phyloP scores from a whole-genome alignment of 2,888 invertebrate species.

The Orthosia cruda region DNA sequence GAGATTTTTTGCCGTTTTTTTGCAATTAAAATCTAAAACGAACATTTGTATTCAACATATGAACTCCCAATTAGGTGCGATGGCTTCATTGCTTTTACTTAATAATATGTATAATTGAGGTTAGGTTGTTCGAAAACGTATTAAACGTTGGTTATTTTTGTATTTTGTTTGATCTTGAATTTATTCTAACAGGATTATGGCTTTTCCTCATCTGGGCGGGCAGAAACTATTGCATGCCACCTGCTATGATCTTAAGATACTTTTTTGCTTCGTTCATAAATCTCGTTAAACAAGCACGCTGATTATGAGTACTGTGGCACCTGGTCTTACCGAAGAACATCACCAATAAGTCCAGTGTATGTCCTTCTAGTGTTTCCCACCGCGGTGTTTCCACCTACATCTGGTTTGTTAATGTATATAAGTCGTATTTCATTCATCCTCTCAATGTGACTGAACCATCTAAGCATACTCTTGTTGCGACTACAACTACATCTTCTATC shows the following conservation, averaged over 20 bases:
- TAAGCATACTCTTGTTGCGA: no score
- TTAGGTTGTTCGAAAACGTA: constrained; percentile 6
- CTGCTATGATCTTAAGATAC: neutral
- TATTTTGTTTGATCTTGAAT: constrained; percentile 21
- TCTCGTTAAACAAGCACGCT: neutral
- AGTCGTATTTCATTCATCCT: no score
- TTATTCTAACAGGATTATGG: neutral
- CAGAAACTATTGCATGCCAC: neutral
- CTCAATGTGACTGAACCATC: no score
- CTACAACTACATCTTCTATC: no score
- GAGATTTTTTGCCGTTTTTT: no score
- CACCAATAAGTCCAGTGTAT: neutral
- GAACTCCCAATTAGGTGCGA: constrained; percentile 41
- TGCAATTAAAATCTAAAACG: constrained; percentile 23
- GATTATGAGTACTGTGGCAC: neutral
- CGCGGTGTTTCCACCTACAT: no score
- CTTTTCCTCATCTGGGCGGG: neutral
- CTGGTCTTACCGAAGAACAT: neutral
- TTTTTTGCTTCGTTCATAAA: no score
- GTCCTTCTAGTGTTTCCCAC: neutral
- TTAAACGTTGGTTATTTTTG: constrained; percentile 8
- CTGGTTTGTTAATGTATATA: no score
- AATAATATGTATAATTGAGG: constrained; percentile 47
- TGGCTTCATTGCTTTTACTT: constrained; percentile 22
- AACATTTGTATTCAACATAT: constrained; percentile 23